phyloP scores from a whole-genome alignment of 2,797 vertebrate species.

The Sarcoramphus papa region DNA sequence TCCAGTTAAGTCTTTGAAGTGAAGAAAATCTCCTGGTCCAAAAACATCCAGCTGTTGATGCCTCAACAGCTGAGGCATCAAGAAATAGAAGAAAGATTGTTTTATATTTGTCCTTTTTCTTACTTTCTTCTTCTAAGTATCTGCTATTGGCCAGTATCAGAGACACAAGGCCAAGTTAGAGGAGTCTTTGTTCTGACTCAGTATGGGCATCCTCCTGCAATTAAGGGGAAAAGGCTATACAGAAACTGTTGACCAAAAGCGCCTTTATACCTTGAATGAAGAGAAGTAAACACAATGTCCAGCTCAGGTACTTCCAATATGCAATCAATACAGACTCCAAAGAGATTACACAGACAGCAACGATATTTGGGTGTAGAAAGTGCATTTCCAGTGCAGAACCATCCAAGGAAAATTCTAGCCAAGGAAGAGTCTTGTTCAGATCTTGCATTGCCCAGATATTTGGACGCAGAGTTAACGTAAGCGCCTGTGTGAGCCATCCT shows the following conservation, averaged over 20 bases:
- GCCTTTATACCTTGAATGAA: neutral
- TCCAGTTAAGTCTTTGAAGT: neutral
- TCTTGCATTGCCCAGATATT: neutral
- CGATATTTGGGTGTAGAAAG: neutral
- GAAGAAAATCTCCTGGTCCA: neutral
- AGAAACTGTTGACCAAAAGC: neutral
- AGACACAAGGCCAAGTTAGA: fast-evolving
- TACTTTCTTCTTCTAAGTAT: neutral
- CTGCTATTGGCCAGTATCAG: neutral
- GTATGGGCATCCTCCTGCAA: neutral
- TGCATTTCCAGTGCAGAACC: neutral
- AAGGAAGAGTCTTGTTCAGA: neutral
- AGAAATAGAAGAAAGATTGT: neutral
- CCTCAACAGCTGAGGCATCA: neutral
- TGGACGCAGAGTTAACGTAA: neutral
- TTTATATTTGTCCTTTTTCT: neutral
- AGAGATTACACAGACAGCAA: neutral
- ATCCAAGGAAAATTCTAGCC: neutral
- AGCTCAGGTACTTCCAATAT: neutral
- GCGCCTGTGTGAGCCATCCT: neutral
- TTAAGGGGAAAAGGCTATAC: neutral
- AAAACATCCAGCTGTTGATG: neutral
- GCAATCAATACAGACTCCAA: neutral
- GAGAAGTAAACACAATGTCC: neutral
- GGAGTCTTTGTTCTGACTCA: neutral